phyloP scores from a whole-genome alignment of 2,888 invertebrate species.

The Drosophila falleni region DNA sequence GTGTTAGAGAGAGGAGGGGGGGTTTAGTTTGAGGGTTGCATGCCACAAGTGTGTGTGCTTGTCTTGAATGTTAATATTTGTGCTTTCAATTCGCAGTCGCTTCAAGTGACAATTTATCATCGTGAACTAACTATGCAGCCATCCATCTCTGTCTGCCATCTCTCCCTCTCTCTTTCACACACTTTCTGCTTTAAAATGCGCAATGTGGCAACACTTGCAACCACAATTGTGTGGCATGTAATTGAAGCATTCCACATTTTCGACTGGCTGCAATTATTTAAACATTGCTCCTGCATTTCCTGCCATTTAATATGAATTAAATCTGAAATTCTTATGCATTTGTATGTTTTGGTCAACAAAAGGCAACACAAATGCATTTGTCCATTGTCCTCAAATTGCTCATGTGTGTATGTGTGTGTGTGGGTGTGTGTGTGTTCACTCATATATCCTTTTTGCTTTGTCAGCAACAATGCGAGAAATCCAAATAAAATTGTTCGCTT shows the following conservation, averaged over 20 bases:
- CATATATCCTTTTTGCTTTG: slow-evolving; percentile 38
- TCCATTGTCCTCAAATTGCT: slow-evolving; percentile 49
- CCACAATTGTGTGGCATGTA: slow-evolving; percentile 40
- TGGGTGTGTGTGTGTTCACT: not conserved
- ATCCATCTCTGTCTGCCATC: not conserved
- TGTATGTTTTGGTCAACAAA: slow-evolving; percentile 43
- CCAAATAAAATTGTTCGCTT: slow-evolving; percentile 39
- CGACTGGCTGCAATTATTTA: slow-evolving; percentile 64
- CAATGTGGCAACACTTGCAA: slow-evolving; percentile 26
- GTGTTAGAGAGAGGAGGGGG: not conserved
- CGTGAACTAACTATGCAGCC: slow-evolving; percentile 28
- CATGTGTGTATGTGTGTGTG: slow-evolving; percentile 2
- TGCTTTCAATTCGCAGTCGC: slow-evolving; percentile 68
- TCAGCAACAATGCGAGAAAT: slow-evolving; percentile 54
- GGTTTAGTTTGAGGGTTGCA: not conserved
- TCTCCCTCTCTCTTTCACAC: not conserved
- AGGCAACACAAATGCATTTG: slow-evolving; percentile 28
- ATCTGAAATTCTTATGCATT: slow-evolving; percentile 69
- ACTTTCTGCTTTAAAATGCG: slow-evolving; percentile 34
- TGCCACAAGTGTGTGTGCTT: slow-evolving; percentile 66
- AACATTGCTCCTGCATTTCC: slow-evolving; percentile 59
- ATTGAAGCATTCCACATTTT: slow-evolving; percentile 32
- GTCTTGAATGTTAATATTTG: slow-evolving; percentile 76
- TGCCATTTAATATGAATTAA: slow-evolving; percentile 74
- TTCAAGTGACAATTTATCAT: slow-evolving; percentile 62